These are phyloP conservation scores for Phymastichus coffea DNA, from an alignment of 1,140 invertebrate genomes.

Conservation along the genomic window DNA sequence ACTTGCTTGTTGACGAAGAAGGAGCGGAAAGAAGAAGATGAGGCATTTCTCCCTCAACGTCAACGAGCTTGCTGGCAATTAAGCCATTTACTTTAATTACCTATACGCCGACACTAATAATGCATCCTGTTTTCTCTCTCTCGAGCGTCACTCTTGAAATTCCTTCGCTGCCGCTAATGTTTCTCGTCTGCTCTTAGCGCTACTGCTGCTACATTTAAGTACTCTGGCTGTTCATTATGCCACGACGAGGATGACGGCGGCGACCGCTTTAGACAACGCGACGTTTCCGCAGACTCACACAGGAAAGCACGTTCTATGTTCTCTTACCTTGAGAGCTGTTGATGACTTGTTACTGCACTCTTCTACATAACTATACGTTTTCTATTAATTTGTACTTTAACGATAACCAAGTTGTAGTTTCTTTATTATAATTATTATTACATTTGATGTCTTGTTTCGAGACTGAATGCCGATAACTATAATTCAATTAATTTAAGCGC, in stretches of 20 bases:
- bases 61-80: conserved; percentile 38
- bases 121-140: conserved; percentile 38
- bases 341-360: too few relatives aligned
- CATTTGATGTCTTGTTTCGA: too few relatives aligned
- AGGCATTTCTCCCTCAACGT: conserved; percentile 29
- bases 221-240: conserved; percentile 11
- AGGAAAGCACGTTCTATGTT: too few relatives aligned
- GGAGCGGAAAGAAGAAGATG: conserved; percentile 31
- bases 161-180: neutral
- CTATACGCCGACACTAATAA: conserved; percentile 44
- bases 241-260: neutral
- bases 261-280: neutral
- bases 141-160: conserved; percentile 17
- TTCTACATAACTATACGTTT: too few relatives aligned
- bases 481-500: too few relatives aligned
- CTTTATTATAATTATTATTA: too few relatives aligned
- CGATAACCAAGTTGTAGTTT: too few relatives aligned
- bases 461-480: too few relatives aligned
- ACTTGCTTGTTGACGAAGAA: conserved; percentile 42
- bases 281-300: too few relatives aligned
- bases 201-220: neutral
- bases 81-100: conserved; percentile 47
- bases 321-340: too few relatives aligned
- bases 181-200: neutral
- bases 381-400: too few relatives aligned